Conservation (phyloP, 1,140 invertebrate species). For the Anoplolepis gracilipes region DNA sequence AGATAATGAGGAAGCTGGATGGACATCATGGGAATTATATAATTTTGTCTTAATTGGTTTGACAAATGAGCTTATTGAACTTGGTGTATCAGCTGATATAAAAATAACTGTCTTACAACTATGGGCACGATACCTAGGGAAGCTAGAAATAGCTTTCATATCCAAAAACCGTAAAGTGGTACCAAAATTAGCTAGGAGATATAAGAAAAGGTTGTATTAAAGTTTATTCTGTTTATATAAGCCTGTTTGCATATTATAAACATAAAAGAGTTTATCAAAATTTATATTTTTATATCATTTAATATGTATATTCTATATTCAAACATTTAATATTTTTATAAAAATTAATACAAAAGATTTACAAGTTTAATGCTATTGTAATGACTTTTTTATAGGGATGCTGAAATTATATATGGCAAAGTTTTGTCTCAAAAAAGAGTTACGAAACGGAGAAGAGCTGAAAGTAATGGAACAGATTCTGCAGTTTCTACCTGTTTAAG, state of each 20-base stretch:
- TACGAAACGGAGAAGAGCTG: slow-evolving; percentile 63
- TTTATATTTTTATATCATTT: not conserved
- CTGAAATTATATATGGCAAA: slow-evolving; percentile 86
- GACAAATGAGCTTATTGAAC: slow-evolving; percentile 87
- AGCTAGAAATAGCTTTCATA: slow-evolving; percentile 88
- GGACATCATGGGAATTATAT: slow-evolving; percentile 89
- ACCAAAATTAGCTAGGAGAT: slow-evolving; percentile 86
- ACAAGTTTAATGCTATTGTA: not conserved
- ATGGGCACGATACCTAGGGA: slow-evolving; percentile 88
- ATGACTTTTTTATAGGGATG: slow-evolving; percentile 82
- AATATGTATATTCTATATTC: not conserved
- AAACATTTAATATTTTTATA: not conserved
- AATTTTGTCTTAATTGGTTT: slow-evolving; percentile 89
- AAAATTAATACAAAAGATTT: slow-evolving; percentile 3
- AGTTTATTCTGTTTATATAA: not conserved
- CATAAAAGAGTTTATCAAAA: not conserved
- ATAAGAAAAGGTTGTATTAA: slow-evolving; percentile 83
- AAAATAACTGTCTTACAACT: slow-evolving; percentile 88
- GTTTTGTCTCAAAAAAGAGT: slow-evolving; percentile 74
- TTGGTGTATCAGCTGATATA: slow-evolving; percentile 86
- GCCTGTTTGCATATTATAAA: not conserved
- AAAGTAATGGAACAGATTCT: slow-evolving; percentile 68
- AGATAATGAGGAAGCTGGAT: slow-evolving; percentile 80
- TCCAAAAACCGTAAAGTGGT: slow-evolving; percentile 81
- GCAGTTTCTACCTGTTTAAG: slow-evolving; percentile 65